Conservation (phyloP, 2,113 vertebrate species). For the Athene noctua region DNA sequence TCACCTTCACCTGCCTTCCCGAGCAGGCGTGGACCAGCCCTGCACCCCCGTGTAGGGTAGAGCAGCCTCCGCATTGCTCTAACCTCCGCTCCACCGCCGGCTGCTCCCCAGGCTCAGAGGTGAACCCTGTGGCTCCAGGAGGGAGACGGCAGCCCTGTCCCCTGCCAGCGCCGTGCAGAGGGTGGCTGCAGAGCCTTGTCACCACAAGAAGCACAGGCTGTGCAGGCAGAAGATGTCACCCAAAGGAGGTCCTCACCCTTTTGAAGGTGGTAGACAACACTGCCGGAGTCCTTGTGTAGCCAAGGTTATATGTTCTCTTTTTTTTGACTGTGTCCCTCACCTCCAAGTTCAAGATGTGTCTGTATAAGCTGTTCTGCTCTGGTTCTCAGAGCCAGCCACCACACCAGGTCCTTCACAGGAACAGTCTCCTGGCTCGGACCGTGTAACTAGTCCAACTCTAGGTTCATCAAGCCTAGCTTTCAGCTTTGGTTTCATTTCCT, state of each 20-base stretch:
- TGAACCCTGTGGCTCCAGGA: background rate
- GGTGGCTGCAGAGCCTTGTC: background rate
- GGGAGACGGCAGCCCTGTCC: background rate
- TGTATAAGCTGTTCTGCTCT: background rate
- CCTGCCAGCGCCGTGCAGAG: background rate
- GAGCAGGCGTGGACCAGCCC: background rate
- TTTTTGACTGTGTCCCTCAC: background rate
- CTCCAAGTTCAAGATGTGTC: background rate
- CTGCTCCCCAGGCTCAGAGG: background rate
- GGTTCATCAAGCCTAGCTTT: background rate
- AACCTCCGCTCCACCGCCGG: accelerated
- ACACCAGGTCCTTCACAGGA: background rate
- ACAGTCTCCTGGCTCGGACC: background rate
- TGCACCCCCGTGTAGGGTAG: accelerated
- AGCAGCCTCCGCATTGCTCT: background rate
- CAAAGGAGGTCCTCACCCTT: background rate
- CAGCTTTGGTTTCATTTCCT: background rate
- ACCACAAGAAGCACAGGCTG: background rate
- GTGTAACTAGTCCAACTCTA: background rate
- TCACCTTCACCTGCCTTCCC: background rate
- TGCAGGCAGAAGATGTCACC: background rate
- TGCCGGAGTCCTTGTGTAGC: background rate
- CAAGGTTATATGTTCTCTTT: background rate
- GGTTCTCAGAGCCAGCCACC: background rate
- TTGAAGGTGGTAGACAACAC: background rate